A percentile compares a stretch with the other conserved stretches of the same genome.
Evolutionary conservation across 2,888 invertebrate genomes (phyloP).

Genomic region (Erebia epiphron): DNA sequence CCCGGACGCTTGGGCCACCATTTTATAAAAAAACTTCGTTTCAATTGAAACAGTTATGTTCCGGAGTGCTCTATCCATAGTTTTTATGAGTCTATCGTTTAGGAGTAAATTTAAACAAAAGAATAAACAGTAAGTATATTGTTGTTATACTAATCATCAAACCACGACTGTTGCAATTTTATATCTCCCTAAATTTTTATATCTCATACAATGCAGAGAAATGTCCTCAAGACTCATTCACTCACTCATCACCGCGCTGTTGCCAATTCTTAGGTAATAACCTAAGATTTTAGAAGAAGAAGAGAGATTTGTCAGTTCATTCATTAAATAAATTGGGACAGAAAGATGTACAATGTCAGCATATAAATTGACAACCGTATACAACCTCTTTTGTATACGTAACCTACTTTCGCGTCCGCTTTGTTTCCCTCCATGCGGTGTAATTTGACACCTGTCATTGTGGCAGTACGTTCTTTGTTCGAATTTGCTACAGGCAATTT

Average conservation of each 20-base stretch:
- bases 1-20: too few relatives aligned
- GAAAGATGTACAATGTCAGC: background rate
- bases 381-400: slow-evolving; percentile 43
- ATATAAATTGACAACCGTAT: slow-evolving; percentile 16
- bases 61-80: too few relatives aligned
- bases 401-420: slow-evolving; percentile 62
- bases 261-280: too few relatives aligned
- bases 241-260: too few relatives aligned
- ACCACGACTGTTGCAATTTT: slow-evolving; percentile 2
- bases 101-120: too few relatives aligned
- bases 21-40: background rate
- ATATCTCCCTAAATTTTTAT: too few relatives aligned
- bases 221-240: too few relatives aligned
- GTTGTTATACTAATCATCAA: background rate
- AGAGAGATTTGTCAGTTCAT: background rate
- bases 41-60: too few relatives aligned
- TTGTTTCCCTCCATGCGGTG: slow-evolving; percentile 60
- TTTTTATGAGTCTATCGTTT: too few relatives aligned
- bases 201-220: too few relatives aligned
- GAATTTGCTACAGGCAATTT: slow-evolving; percentile 37
- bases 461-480: slow-evolving; percentile 49
- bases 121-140: background rate
- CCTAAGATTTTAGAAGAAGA: too few relatives aligned
- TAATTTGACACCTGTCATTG: slow-evolving; percentile 53
- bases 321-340: too few relatives aligned